Evolutionary conservation across 2,888 invertebrate genomes (phyloP).

Genomic region (Dryobota labecula): DNA sequence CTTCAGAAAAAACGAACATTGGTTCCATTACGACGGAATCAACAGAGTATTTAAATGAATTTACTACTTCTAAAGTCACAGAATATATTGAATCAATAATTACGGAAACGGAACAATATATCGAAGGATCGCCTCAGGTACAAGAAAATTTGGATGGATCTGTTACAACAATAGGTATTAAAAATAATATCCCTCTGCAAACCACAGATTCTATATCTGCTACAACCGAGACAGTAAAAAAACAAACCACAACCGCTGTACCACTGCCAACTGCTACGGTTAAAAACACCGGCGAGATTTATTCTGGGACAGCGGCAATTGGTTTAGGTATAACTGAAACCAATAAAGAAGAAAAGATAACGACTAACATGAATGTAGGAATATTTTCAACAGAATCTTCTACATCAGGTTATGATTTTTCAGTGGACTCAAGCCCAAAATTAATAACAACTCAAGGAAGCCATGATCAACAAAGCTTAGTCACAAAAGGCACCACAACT

Average conservation of each 20-base stretch:
- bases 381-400: constrained; percentile 22
- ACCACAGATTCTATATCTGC: constrained; percentile 1
- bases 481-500: background rate
- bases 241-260: constrained; percentile 14
- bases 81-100: constrained; percentile 5
- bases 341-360: background rate
- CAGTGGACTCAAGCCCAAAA: background rate
- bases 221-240: constrained; percentile 23
- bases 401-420: constrained; percentile 4
- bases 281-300: background rate
- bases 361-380: background rate
- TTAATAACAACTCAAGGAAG: constrained; percentile 4
- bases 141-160: background rate
- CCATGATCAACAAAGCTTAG: background rate
- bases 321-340: constrained; percentile 4
- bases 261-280: background rate
- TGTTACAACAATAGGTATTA: constrained; percentile 4
- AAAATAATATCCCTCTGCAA: background rate
- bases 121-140: background rate
- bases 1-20: constrained; percentile 21
- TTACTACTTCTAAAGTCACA: constrained; percentile 14
- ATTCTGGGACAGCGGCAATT: background rate
- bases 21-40: constrained; percentile 19
- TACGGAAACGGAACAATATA: constrained; percentile 4
- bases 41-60: constrained; percentile 25